Base-by-base conservation (phyloP, 2,888 invertebrate genomes). In the Agrochola macilenta region DNA sequence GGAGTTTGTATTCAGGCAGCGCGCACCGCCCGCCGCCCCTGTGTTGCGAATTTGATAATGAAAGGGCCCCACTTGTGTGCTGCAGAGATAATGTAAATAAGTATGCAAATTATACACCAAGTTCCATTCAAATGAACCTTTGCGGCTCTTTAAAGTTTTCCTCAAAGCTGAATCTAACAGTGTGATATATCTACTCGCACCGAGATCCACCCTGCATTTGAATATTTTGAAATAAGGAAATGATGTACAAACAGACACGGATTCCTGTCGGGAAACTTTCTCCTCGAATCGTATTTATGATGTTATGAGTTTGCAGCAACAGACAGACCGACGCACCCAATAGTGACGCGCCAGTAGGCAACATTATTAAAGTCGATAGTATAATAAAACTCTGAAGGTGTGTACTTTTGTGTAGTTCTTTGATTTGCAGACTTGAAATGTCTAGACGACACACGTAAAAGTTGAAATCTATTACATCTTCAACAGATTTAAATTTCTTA, bases 81-180 rank as follows among this genome's bases (percentile, higher is more conserved):
- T 95, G 95, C 96, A 95, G 93, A 96, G 96, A 96, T 96, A 96
- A 96, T 96, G 96, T 95, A 96, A 96, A 96, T 96, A 96, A 94
- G 95, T 95, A 96, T 96, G 96, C 96, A 96, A 96, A 96, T 96
- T 95, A 94, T 93, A 94, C 93, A 93, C 94, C 92, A 94, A 96
- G 94, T 95, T 95, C 93, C 93, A 95, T 95, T 95, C 94, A 95
- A 95, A 96, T 96, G 95, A 96, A 95, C 95, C 95, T 95, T 94
- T 95, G 95, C 92, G 93, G 93, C 93, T 95, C 94, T 95, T 94
- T 94, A 94, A 95, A 95, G 94, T 95, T 95, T 94, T 91, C 91
- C 91, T 93, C 93, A 92, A 93, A 95, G 93, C 92, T 88, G 93
- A 93, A 92, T 93, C 90, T 90, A 87, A 89, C 91, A 86, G 90